Evolutionary conservation across 2,797 vertebrate genomes (phyloP).

Genomic region (Enteromius anoplus): DNA sequence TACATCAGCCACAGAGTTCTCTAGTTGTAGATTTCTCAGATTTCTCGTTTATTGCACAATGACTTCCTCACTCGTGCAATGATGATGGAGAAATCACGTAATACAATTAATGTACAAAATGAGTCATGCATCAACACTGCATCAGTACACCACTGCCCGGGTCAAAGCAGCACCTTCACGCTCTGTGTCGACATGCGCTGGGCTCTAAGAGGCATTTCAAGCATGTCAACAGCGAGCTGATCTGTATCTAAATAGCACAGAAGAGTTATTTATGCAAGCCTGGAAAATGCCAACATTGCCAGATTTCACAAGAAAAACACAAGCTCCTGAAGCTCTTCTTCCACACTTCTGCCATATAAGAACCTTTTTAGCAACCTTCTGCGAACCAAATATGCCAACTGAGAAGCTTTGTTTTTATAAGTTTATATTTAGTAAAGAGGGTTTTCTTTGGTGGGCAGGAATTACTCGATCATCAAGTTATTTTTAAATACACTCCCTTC

Average conservation of each 20-base stretch:
- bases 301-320: not conserved
- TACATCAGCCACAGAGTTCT: not conserved
- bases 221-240: not conserved
- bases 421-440: not conserved
- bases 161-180: not conserved
- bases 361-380: not conserved
- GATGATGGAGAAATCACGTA: not conserved
- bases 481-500: slow-evolving; percentile 17
- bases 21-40: not conserved
- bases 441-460: slow-evolving; percentile 29
- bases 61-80: not conserved
- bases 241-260: not conserved
- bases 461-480: slow-evolving; percentile 30
- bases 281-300: not conserved
- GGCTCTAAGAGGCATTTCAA: slow-evolving; percentile 3
- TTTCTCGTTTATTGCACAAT: slow-evolving; percentile 8
- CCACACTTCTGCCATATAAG: not conserved
- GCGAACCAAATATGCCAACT: not conserved
- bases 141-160: not conserved
- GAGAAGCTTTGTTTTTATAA: not conserved
- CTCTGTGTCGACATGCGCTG: not conserved
- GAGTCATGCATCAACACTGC: not conserved
- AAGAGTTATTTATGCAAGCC: not conserved
- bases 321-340: not conserved
- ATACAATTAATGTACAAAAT: not conserved